Evolutionary conservation across 2,888 invertebrate genomes (phyloP), one percentile per base, ranked within the genome.

Genomic region (Polylopha cassiicola): DNA sequence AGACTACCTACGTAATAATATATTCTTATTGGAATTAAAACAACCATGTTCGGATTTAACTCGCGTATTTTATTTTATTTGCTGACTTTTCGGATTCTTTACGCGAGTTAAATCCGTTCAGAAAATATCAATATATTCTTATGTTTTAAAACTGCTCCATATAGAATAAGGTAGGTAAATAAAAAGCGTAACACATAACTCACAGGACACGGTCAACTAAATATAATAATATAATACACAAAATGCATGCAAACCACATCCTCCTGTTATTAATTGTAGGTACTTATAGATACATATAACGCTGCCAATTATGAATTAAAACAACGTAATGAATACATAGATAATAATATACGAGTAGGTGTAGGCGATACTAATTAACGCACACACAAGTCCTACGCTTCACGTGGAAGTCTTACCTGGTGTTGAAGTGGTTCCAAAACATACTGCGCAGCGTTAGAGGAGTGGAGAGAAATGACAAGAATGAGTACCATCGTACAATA

Each of bases 391-490:
- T 65, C 70, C 71, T 69, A 71, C 58, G 48, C 65, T 63, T 50
- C 55, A 56, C 64, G 54, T 58, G 66, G 61, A 73, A 65, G 49
- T 90, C 95, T 96, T 96, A 97, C 97, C 97, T 96, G 90, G 95
- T 93, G 87, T 96, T 96, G 94, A 97, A 96, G 94, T 96, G 95
- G 91, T 95, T 96, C 97, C 96, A 96, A 93, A 96, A 96, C 90
- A 95, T 93, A 95, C 96, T 97, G 94, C 89, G 92, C 92, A 92
- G 92, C 92, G 90, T 89, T 87, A 88, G 88, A 87, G 87, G 41
- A 88, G 90, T 88, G 90, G 89, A 88, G 81, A 89, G 88, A 89
- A 89, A 89, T 85, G 79, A 87, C 86, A 89, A 81, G 79, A 65
- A 76, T 80, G 66, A 77, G 70, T 78, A 65, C 64, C 50, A 70